Base-by-base conservation (phyloP, 2,888 invertebrate genomes). In the Xanthia togata region DNA sequence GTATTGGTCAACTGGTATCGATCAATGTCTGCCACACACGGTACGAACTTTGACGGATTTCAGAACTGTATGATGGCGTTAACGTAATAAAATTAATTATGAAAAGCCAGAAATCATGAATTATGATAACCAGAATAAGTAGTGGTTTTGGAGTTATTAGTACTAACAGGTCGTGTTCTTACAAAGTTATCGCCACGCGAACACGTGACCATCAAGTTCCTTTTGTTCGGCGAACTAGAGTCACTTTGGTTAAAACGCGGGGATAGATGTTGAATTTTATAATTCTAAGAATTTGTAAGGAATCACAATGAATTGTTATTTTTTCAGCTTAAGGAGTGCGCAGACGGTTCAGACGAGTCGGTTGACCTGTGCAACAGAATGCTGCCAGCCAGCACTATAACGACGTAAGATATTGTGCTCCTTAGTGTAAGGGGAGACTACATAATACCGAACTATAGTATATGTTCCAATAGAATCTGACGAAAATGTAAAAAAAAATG, bases 291-390 rank as follows among this genome's bases (percentile, higher is more conserved):
- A n/a, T n/a, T n/a, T 38, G 23, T 57, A 6, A 20, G 5, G 20
- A 57, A 38, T 62, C 2, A n/a, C n/a, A n/a, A n/a, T n/a, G n/a
- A 14, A 41, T 75, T 47, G 0, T 78, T 62, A 17, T 70, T 2
- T 62, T 80, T 63, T 5, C 67, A 80, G 80, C 26, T 0, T 47
- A 44, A 31, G 0, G 81, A 81, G 0, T 95, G 95, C 69, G 92
- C 92, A 0, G 94, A 94, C 76, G 91, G 91, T 0, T 94, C 94
- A 0, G 94, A 94, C 35, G 94, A 95, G 81, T 82, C 90, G 0
- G 88, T 87, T 9, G 92, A 92, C 47, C 89, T 93, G 0, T 95
- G 95, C 84, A 88, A 89, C 60, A 88, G 83, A 50, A 84, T 17
- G 17, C 17, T 31, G 6, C 44, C 57, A 26, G 14, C 20, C n/a